These are phyloP conservation scores for Eumacrocentrus americanus DNA, from an alignment of 2,888 invertebrate species.

Conservation along the genomic window DNA sequence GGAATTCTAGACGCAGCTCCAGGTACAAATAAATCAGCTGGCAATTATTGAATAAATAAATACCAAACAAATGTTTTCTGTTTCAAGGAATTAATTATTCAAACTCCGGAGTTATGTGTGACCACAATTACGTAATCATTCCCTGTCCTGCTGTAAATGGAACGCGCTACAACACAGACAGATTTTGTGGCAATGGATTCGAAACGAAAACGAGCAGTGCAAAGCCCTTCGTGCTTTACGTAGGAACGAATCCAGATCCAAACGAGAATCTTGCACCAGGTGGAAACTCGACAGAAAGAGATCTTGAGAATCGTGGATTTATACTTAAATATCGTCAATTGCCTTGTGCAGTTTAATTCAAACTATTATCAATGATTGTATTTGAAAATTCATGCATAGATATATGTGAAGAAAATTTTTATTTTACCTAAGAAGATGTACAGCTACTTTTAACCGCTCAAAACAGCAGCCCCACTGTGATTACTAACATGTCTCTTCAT, in stretches of 20 bases:
- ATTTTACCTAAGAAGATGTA: slow-evolving; percentile 17
- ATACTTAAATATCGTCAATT: slow-evolving; percentile 72
- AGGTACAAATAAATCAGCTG: slow-evolving; percentile 7
- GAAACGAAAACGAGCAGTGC: slow-evolving; percentile 69
- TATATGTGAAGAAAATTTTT: slow-evolving; percentile 8
- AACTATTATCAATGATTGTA: background rate
- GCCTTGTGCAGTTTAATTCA: slow-evolving; percentile 63
- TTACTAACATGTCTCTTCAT: slow-evolving; percentile 71
- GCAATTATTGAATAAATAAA: slow-evolving; percentile 47
- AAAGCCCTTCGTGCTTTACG: slow-evolving; percentile 77
- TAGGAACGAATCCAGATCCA: slow-evolving; percentile 72
- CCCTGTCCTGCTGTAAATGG: slow-evolving; percentile 67
- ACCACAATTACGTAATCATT: slow-evolving; percentile 77
- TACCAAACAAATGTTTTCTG: slow-evolving; percentile 12
- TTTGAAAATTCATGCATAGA: background rate
- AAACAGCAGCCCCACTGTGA: slow-evolving; percentile 65
- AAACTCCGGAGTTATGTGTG: slow-evolving; percentile 68
- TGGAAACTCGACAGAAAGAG: slow-evolving; percentile 62
- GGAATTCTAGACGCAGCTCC: slow-evolving; percentile 67
- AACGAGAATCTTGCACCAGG: slow-evolving; percentile 20
- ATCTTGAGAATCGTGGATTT: slow-evolving; percentile 79
- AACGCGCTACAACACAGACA: slow-evolving; percentile 64
- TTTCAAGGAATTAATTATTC: slow-evolving; percentile 63
- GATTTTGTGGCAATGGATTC: slow-evolving; percentile 79
- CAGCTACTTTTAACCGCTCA: slow-evolving; percentile 27